Evolutionary conservation across 2,113 vertebrate genomes (phyloP), one percentile per base, ranked within the genome.

Genomic region (Misgurnus anguillicaudatus): DNA sequence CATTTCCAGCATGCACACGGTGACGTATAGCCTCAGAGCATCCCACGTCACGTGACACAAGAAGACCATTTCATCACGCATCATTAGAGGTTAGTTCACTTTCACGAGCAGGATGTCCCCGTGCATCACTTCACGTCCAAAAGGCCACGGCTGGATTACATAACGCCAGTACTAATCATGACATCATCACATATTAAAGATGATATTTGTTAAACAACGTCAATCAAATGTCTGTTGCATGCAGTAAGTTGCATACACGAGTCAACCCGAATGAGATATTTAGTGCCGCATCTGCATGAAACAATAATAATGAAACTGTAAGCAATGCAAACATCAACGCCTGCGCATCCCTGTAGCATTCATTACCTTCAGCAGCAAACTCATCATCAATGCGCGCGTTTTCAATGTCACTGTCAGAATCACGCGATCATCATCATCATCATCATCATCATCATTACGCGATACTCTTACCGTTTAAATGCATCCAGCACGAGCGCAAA

Each of bases 401-500:
- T 76, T 76, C 61, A 76, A 76, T 76, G 45, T 75, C 73, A 75
- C 64, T 63, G 73, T 75, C 73, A 75, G 73, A 75, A 63, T 36
- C 60, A 41, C 36, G 62, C n/a, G 47, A 14, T 57, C 47, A 38
- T 57, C 48, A 19, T 57, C 73, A 61, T 42, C 21, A 39, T 19
- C 62, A 38, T 36, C 21, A 31, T 39, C 21, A 21, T 38, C 21
- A 17, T 42, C 6, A 39, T 61, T 13, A 51, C 14, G 53, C 60
- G 63, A 72, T 6, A 47, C 17, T 75, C 91, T 92, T 92, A 92
- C 91, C 91, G 89, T 85, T 83, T 89, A 85, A 11, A 82, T 82
- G 85, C 86, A 85, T 70, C 79, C 73, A 64, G 78, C 66, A 71
- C 80, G 68, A 65, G 71, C 41, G 55, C 3, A 75, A 75, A 68